phyloP scores from a whole-genome alignment of 2,797 vertebrate genomes.

The Fringilla coelebs region DNA sequence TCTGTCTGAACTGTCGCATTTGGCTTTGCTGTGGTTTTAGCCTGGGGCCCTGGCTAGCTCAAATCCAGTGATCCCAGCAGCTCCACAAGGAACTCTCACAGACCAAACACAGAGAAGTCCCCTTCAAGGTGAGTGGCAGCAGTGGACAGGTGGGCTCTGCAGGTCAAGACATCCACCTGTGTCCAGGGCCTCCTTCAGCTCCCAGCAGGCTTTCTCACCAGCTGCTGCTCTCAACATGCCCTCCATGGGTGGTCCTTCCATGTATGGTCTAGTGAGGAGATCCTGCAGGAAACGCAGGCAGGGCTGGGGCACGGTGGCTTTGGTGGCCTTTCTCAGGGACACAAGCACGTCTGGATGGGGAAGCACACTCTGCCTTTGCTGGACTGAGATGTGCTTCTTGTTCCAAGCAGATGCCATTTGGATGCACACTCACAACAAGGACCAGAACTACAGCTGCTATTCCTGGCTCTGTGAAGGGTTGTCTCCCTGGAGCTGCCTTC shows the following conservation, averaged over 20 bases:
- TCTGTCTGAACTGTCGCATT: fast-evolving
- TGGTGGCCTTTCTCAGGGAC: background rate
- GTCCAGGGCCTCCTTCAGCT: background rate
- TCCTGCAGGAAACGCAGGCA: background rate
- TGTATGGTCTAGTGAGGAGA: fast-evolving
- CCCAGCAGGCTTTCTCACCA: background rate
- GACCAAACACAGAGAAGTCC: background rate
- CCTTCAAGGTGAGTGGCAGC: background rate
- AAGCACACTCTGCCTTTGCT: background rate
- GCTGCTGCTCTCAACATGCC: background rate
- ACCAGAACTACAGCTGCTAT: background rate
- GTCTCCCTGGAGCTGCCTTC: background rate
- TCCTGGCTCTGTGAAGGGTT: background rate
- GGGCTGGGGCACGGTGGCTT: background rate
- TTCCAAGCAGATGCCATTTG: background rate
- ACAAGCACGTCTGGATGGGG: background rate
- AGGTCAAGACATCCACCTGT: background rate
- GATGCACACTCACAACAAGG: background rate
- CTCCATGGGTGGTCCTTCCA: background rate
- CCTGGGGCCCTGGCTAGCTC: background rate
- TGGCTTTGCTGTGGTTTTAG: background rate
- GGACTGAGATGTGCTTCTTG: background rate
- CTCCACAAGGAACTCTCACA: background rate
- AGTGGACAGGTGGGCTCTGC: background rate
- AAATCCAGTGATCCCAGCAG: background rate